Evolutionary conservation across 2,888 invertebrate genomes (phyloP).

Genomic region (Clusia tigrina): DNA sequence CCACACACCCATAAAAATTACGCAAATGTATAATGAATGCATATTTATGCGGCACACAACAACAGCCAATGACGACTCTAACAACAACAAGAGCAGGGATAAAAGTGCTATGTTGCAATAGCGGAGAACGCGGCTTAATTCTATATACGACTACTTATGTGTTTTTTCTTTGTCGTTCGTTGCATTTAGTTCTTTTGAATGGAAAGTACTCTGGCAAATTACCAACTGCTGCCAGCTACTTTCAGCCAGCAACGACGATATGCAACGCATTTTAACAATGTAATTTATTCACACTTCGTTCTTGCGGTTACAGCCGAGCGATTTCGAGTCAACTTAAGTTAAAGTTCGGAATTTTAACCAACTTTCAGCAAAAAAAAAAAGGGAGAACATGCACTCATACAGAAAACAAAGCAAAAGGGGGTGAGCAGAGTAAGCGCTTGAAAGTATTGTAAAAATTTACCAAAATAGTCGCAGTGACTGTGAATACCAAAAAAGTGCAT

Average conservation of each 20-base stretch:
- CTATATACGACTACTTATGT: too few relatives aligned
- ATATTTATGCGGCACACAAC: conserved; percentile 27
- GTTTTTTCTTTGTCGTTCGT: background rate
- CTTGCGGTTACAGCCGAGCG: background rate
- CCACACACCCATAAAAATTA: conserved; percentile 40
- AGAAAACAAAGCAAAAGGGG: background rate
- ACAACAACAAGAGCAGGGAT: conserved; percentile 3
- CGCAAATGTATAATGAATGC: conserved; percentile 41
- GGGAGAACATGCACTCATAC: background rate
- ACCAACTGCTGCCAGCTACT: conserved; percentile 14
- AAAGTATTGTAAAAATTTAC: too few relatives aligned
- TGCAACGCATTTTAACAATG: conserved; percentile 14
- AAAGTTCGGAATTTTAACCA: conserved; percentile 7
- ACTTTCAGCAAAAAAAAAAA: conserved; percentile 1
- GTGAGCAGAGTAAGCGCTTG: too few relatives aligned
- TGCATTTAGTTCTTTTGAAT: background rate
- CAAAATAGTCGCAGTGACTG: too few relatives aligned
- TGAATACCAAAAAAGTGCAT: too few relatives aligned
- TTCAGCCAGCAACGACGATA: conserved; percentile 7
- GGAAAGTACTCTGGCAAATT: conserved; percentile 13
- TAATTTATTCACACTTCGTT: conserved; percentile 30
- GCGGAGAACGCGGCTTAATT: background rate
- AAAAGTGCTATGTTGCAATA: background rate
- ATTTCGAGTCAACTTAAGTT: conserved; percentile 10
- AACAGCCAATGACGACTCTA: background rate